phyloP scores from a whole-genome alignment of 2,797 vertebrate species.

The Tiaroga cobitis region DNA sequence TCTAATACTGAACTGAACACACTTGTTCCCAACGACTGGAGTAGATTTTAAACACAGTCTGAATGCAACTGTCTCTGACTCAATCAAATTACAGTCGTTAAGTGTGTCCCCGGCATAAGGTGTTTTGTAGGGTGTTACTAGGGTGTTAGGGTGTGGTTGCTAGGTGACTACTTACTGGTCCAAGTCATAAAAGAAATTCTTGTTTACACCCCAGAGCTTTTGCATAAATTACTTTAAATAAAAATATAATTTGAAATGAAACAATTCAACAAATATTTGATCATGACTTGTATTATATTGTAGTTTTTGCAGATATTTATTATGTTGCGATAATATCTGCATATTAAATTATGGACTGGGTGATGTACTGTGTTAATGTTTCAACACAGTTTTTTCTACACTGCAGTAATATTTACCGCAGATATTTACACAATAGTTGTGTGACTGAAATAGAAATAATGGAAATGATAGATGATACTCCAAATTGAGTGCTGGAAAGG shows the following conservation, averaged over 20 bases:
- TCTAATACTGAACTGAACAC: no score
- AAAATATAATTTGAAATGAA: background rate
- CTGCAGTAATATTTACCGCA: background rate
- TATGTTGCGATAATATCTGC: background rate
- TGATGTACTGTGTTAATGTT: background rate
- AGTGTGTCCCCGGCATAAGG: background rate
- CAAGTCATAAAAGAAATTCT: background rate
- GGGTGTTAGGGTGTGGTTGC: background rate
- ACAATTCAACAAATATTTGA: background rate
- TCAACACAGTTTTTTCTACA: background rate
- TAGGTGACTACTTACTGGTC: background rate
- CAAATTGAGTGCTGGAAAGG: background rate
- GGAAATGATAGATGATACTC: background rate
- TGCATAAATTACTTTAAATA: background rate
- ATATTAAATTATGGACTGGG: background rate
- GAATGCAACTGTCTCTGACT: no score
- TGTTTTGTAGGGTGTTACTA: background rate
- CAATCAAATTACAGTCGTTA: no score
- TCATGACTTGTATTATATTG: background rate
- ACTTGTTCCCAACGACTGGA: no score
- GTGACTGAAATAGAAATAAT: background rate
- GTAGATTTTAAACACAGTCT: no score
- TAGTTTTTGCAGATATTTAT: background rate
- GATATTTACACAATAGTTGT: background rate
- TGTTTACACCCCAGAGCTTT: background rate